phyloP scores from a whole-genome alignment of 2,888 invertebrate genomes.

The Aradus depressus region DNA sequence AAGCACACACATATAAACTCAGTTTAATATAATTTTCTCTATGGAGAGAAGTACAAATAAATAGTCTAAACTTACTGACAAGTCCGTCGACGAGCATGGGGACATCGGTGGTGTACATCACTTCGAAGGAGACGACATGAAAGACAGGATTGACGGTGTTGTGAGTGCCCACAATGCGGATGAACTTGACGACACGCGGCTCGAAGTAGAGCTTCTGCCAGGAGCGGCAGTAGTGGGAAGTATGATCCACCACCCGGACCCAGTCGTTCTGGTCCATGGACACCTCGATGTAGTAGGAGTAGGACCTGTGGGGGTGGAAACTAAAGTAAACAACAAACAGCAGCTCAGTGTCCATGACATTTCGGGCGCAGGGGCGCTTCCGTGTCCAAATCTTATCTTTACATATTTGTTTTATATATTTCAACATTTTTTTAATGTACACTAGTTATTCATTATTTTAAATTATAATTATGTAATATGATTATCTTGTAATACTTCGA shows the following conservation, averaged over 20 bases:
- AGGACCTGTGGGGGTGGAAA: conserved; percentile 52
- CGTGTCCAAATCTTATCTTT: too few species aligned
- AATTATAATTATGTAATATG: too few species aligned
- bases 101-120: conserved; percentile 65
- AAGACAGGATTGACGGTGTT: conserved; percentile 94
- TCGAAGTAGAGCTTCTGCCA: conserved; percentile 94
- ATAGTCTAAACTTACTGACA: conserved; percentile 43
- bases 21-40: neutral
- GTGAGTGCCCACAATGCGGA: conserved; percentile 76
- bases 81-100: conserved; percentile 63
- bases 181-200: conserved; percentile 73
- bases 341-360: neutral
- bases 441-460: too few species aligned
- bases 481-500: too few species aligned
- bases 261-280: conserved; percentile 93
- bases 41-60: neutral
- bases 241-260: conserved; percentile 87
- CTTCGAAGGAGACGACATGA: conserved; percentile 87
- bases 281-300: conserved; percentile 83
- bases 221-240: conserved; percentile 83
- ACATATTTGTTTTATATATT: too few species aligned
- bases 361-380: too few species aligned
- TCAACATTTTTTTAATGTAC: too few species aligned
- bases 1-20: too few species aligned
- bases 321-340: neutral